Base-by-base conservation (phyloP, 2,797 vertebrate genomes). In the Gallinago stenura region DNA sequence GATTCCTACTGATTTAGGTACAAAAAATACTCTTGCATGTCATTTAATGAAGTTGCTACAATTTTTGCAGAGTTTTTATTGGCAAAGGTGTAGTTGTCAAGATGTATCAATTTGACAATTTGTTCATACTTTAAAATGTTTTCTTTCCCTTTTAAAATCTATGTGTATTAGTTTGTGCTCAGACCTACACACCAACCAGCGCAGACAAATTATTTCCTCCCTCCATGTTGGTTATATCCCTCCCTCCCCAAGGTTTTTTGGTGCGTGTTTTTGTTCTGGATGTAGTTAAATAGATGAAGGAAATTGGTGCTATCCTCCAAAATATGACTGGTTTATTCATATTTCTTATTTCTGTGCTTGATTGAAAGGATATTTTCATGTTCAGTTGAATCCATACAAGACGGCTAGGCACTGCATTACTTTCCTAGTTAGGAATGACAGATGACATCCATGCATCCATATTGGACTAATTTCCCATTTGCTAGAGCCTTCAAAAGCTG, bases 211-310 rank as follows among this genome's bases (percentile, higher is more conserved):
- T 41, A n/a, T 46, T 87, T 60, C 15, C 6, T 79, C 5, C 7
- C 20, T 87, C 31, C 11, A 9, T n/a, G 8, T 48, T 54, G 14
- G 14, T 58, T 53, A 7, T 25, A 31, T 57, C 1, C 3, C 6
- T 0, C 35, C 3, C 3, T 7, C 17, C 9, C 17, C 10, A 2
- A 5, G 45, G 43, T 41, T 30, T 58, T 21, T 14, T 17, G 3
- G 24, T 25, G 2, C 41, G 12, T 37, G 19, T 51, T 12, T 70
- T 65, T 37, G 8, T 48, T 71, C 30, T 58, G 18, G 7, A 14
- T 61, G 6, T 61, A 37, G 28, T 79, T 71, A 75, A 93, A 30
- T 18, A n/a, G 13, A 25, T 43, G 37, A 71, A 80, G 46, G 37
- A 71, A 62, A 53, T 11, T 4, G 25, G 9, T 33, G 24, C 43